These are phyloP conservation scores for Sylvia atricapilla DNA, from an alignment of 2,113 vertebrate species.

Conservation along the genomic window DNA sequence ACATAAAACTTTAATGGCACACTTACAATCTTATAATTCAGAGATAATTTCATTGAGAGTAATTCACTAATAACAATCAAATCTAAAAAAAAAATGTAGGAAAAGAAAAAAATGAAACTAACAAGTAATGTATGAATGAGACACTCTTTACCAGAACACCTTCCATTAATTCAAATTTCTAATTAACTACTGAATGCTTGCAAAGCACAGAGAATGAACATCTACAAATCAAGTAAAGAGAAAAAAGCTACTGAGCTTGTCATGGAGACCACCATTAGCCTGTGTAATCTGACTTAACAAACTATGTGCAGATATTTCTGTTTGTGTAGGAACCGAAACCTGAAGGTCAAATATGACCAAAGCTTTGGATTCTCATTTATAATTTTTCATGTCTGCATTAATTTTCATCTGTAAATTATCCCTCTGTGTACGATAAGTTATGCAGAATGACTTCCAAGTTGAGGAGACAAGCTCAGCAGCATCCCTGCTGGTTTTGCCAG, in stretches of 20 bases:
- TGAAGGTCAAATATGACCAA: neutral
- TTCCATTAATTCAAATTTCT: neutral
- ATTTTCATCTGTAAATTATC: neutral
- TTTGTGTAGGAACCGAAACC: neutral
- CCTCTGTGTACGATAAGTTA: neutral
- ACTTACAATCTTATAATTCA: neutral
- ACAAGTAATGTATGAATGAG: neutral
- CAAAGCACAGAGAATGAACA: neutral
- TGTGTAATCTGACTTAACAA: neutral
- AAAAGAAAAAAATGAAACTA: neutral
- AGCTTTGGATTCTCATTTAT: neutral
- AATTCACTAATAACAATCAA: neutral
- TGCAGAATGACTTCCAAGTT: neutral
- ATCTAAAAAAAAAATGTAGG: neutral
- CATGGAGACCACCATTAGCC: neutral
- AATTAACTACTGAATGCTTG: neutral
- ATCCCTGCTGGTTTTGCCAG: constrained; percentile 11
- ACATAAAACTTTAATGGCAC: constrained; percentile 38
- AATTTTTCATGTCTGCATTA: neutral
- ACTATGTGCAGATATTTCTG: neutral
- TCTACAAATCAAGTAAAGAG: neutral
- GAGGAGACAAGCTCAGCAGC: neutral
- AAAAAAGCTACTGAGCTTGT: neutral
- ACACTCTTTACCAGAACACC: neutral
- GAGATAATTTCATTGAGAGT: constrained; percentile 13